phyloP scores from a whole-genome alignment of 2,113 vertebrate genomes.

The Leptodactylus fuscus region DNA sequence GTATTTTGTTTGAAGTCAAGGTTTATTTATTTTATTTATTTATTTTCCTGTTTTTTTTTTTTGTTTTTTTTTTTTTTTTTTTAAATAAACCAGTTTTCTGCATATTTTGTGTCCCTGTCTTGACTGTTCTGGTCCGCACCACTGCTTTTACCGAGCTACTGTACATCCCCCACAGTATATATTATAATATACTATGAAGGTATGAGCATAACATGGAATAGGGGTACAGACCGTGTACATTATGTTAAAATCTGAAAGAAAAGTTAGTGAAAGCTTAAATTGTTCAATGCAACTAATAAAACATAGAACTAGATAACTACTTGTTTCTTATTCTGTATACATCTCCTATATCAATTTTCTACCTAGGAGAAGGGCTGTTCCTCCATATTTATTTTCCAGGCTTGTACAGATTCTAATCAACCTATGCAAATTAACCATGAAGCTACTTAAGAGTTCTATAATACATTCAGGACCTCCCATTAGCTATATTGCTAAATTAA shows the following conservation, averaged over 20 bases:
- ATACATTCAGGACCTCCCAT: conserved; percentile 33
- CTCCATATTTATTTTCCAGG: neutral
- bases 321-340: neutral
- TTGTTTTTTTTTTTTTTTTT: no score
- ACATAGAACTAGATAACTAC: neutral
- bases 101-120: no score
- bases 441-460: neutral
- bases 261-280: neutral
- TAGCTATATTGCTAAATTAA: conserved; percentile 9
- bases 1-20: no score
- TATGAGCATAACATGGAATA: no score
- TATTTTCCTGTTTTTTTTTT: no score
- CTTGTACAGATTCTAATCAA: conserved; percentile 2
- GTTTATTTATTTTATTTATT: no score
- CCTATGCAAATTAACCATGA: neutral
- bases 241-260: neutral
- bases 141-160: no score
- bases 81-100: no score
- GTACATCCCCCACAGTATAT: no score
- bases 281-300: neutral
- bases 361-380: neutral
- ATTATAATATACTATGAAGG: no score
- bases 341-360: neutral
- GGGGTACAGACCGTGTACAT: neutral
- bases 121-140: no score